Base-by-base conservation (phyloP, 1,140 invertebrate species). In the Matsumurasca onukii region DNA sequence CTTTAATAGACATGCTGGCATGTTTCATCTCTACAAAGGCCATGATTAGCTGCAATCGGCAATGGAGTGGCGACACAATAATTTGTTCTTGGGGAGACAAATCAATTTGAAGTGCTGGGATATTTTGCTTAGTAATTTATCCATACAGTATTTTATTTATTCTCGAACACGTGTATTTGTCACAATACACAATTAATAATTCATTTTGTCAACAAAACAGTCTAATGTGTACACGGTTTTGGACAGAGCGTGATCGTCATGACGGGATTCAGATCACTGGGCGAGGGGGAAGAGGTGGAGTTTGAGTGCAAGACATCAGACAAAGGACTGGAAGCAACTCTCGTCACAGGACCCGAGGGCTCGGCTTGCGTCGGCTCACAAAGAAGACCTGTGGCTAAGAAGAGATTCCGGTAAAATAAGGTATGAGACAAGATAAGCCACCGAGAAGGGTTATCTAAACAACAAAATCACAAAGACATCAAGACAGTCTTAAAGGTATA, bases 231-330 rank as follows among this genome's bases (percentile, higher is more conserved):
- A n/a, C n/a, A n/a, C n/a, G n/a, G n/a, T n/a, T n/a, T n/a, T n/a
- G n/a, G n/a, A n/a, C 82, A 95, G 93, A 93, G 91, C 73, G 92
- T 93, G 17, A 93, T 95, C 72, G 86, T 93, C 79, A 94, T 94
- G 90, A 80, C 83, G 51, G 93, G 93, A 1, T 95, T 95, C 77
- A 86, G 93, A 52, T 94, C 91, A 65, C 80, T 95, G 69, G 92
- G 89, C 1, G 93, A 95, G 74, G 90, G 92, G 24, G 93, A 95
- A 79, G 86, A 88, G 73, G 91, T 95, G 3, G 92, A 94, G 76
- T 94, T 94, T 78, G 90, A 93, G 74, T 92, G 89, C 77, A 89
- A 91, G 77, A 82, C 85, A 62, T 93, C 92, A 0, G 90, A 89
- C 68, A 92, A 94, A 74, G 93, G 93, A 0, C 77, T 93, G 68